These are phyloP conservation scores for Anguilla pacifica DNA, from an alignment of 2,797 vertebrate species.

Conservation along the genomic window DNA sequence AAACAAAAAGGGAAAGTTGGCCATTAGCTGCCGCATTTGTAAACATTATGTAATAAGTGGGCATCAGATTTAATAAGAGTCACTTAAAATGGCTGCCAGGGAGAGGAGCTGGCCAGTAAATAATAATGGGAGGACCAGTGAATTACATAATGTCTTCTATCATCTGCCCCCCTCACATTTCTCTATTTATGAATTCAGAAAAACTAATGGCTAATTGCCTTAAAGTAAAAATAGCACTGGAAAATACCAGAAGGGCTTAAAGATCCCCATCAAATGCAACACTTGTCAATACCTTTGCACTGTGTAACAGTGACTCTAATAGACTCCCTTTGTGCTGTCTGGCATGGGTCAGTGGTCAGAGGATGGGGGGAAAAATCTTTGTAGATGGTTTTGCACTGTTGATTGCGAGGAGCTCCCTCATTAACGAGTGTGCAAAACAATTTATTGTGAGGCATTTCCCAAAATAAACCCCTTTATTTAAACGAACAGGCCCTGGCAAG, in stretches of 20 bases:
- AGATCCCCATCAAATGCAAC: neutral
- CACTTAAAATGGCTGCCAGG: conserved; percentile 30
- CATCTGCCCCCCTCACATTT: neutral
- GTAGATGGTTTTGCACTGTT: conserved; percentile 77
- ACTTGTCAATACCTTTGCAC: neutral
- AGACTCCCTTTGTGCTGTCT: conserved; percentile 22
- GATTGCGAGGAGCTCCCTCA: conserved; percentile 78
- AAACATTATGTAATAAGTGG: conserved; percentile 39
- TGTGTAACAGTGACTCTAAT: conserved; percentile 32
- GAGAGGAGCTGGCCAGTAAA: conserved; percentile 24
- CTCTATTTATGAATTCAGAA: conserved; percentile 18
- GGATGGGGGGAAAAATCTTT: conserved; percentile 67
- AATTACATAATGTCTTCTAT: conserved; percentile 32
- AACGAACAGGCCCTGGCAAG: conserved; percentile 82
- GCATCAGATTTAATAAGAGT: conserved; percentile 30
- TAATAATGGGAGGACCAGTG: conserved; percentile 28
- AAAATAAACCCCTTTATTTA: conserved; percentile 85
- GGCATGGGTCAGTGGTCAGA: conserved; percentile 62
- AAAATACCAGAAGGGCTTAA: neutral
- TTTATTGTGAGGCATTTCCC: conserved; percentile 85
- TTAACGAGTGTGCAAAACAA: conserved; percentile 82
- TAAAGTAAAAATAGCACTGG: conserved; percentile 22
- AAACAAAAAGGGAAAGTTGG: conserved; percentile 32
- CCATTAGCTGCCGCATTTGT: conserved; percentile 31
- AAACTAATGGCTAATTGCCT: conserved; percentile 34